phyloP scores from a whole-genome alignment of 2,888 invertebrate species.

The Trichopria drosophilae region DNA sequence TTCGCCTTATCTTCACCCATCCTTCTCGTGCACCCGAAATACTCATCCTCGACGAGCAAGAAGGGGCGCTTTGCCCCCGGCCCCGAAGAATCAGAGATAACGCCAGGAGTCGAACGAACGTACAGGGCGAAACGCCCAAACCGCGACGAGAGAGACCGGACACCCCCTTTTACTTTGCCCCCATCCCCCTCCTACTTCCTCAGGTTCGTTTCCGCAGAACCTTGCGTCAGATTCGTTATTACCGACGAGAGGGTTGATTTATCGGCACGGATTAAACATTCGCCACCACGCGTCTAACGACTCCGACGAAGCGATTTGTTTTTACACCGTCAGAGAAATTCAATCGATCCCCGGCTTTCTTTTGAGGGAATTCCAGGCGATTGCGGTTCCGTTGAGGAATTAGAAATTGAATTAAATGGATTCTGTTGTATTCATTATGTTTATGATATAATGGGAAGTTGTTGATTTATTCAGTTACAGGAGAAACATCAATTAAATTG shows the following conservation, averaged over 20 bases:
- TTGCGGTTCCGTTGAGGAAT: too few relatives aligned
- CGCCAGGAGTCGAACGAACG: conserved; percentile 30
- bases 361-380: too few relatives aligned
- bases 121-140: conserved; percentile 2
- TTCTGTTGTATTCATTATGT: too few relatives aligned
- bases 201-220: conserved; percentile 41
- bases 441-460: too few relatives aligned
- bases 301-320: conserved; percentile 37
- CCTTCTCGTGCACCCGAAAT: conserved; percentile 37
- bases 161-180: conserved; percentile 43
- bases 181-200: too few relatives aligned
- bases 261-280: conserved; percentile 44
- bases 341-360: too few relatives aligned
- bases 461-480: too few relatives aligned
- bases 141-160: conserved; percentile 36
- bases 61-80: conserved; percentile 8
- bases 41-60: conserved; percentile 29
- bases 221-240: conserved; percentile 39
- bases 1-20: conserved; percentile 56
- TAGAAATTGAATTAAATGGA: too few relatives aligned
- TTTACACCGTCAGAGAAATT: too few relatives aligned
- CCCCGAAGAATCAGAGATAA: conserved; percentile 21
- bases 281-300: conserved; percentile 36
- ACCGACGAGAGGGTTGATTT: conserved; percentile 41
- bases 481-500: too few relatives aligned